Evolutionary conservation across 1,140 invertebrate genomes (phyloP).

Genomic region (Bombus superbus): DNA sequence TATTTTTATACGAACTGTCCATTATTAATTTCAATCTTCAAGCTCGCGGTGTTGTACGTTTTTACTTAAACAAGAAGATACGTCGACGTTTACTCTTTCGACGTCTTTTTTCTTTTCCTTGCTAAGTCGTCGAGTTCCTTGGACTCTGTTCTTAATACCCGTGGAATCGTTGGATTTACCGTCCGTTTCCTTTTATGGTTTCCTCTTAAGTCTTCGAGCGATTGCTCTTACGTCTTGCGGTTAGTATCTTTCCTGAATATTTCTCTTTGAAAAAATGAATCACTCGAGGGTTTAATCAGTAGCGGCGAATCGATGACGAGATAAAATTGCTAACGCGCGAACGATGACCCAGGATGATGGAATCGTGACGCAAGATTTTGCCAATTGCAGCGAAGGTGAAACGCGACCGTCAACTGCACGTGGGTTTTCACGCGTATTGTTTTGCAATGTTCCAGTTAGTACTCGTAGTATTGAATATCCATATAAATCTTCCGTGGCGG

Average conservation of each 20-base stretch:
- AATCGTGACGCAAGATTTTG: conserved; percentile 7
- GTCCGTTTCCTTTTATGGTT: neutral
- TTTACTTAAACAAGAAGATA: neutral
- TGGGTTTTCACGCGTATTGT: conserved; percentile 1
- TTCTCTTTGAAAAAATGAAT: neutral
- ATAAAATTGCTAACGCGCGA: neutral
- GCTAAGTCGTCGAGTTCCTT: neutral
- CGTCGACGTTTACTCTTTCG: no score
- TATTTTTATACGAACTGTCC: neutral
- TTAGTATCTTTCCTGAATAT: neutral
- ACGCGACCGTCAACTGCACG: neutral
- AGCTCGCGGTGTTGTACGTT: neutral
- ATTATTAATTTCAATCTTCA: neutral
- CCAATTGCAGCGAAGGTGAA: neutral
- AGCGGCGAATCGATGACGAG: no score
- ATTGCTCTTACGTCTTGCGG: neutral
- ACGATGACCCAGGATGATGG: neutral
- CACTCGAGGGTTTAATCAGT: neutral
- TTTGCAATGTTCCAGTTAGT: neutral
- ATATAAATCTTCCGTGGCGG: neutral
- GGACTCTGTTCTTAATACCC: neutral
- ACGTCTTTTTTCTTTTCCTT: no score
- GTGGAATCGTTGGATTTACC: neutral
- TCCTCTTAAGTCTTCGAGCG: neutral
- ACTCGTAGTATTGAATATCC: neutral